Evolutionary conservation across 30 jellyfish, hydroid and myxozoan genomes (phyloP).

Genomic region (Aurelia aurita): DNA sequence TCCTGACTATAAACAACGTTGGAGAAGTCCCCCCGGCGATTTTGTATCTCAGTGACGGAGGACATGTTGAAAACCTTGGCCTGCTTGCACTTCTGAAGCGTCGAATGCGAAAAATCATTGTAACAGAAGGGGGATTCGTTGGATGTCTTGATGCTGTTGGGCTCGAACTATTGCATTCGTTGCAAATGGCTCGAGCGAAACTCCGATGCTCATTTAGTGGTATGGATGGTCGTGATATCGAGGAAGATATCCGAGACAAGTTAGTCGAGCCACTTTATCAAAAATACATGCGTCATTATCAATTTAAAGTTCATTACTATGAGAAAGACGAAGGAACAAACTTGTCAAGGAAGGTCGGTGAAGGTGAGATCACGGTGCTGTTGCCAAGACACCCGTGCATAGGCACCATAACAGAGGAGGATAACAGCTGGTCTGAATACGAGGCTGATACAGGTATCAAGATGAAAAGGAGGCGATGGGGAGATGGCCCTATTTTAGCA

Average conservation of each 20-base stretch:
- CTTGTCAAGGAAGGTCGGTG: constrained; percentile 54
- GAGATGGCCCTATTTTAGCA: constrained; percentile 53
- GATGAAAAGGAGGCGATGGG: constrained; percentile 67
- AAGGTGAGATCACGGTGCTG: constrained; percentile 51
- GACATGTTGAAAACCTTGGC: constrained; percentile 87
- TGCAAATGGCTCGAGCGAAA: constrained; percentile 76
- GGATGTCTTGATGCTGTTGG: constrained; percentile 31
- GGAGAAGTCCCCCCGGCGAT: constrained; percentile 85
- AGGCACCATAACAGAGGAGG: constrained; percentile 13
- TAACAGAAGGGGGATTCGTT: constrained; percentile 76
- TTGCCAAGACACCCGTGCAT: constrained; percentile 74
- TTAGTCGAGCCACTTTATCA: constrained; percentile 57
- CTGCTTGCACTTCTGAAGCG: constrained; percentile 68
- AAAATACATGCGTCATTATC: constrained; percentile 42
- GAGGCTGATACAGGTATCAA: constrained; percentile 45
- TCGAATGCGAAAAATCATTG: constrained; percentile 50
- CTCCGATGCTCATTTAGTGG: constrained; percentile 81
- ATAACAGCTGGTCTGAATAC: constrained; percentile 44
- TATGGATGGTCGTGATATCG: constrained; percentile 73
- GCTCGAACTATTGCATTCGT: constrained; percentile 36
- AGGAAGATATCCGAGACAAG: constrained; percentile 71
- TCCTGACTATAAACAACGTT: constrained; percentile 65
- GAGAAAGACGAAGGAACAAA: constrained; percentile 38
- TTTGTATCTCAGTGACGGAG: constrained; percentile 87
- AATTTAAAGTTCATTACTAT: constrained; percentile 63